Evolutionary conservation across 1,140 invertebrate genomes (phyloP), one percentile per base, ranked within the genome.

Genomic region (Dufourea novaeangliae): DNA sequence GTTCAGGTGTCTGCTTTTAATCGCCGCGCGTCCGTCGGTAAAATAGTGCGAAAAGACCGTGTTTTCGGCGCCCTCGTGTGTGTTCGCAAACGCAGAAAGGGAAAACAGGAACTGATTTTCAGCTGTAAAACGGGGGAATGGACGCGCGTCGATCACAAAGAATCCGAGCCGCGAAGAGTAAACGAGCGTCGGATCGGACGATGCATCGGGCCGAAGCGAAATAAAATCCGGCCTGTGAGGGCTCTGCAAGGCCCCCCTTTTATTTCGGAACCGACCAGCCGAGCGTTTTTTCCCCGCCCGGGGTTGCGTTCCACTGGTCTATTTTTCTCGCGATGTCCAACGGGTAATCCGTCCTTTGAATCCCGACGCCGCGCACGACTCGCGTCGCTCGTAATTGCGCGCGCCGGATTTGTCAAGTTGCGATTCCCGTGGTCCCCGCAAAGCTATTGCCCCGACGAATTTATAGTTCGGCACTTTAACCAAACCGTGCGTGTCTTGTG

Each of bases 341-440:
- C n/a, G 25, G 29, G 29, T 59, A 52, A 61, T 70, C 56, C 56
- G 56, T 70, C 41, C 74, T 61, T 77, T 77, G 66, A 69, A 77
- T 69, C 54, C 14, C 11, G n/a, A 14, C 56, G 29, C 29, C 22
- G 27, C 2, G 27, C 20, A 14, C 32, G 22, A 12, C 0, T 7
- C 11, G 46, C 29, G 37, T 59, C 56, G 11, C n/a, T 10, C 12
- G 54, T 77, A 77, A 77, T 77, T 70, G 64, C 67, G 41, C 54
- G 41, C 56, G 44, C 12, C 66, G 57, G 44, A 77, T 70, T 62
- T 54, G 67, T 62, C 74, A 61, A 61, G 56, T 70, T 61, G 64
- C 39, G n/a, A 77, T 52, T 27, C n/a, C n/a, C 34, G 50, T 4
- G 61, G 50, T 32, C 14, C 11, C 20, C 22, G n/a, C 3, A 14